Percentiles rank a stretch among this genome's conserved stretches.
Evolutionary conservation across 1,140 invertebrate genomes (phyloP).

Genomic region (Myzus persicae): DNA sequence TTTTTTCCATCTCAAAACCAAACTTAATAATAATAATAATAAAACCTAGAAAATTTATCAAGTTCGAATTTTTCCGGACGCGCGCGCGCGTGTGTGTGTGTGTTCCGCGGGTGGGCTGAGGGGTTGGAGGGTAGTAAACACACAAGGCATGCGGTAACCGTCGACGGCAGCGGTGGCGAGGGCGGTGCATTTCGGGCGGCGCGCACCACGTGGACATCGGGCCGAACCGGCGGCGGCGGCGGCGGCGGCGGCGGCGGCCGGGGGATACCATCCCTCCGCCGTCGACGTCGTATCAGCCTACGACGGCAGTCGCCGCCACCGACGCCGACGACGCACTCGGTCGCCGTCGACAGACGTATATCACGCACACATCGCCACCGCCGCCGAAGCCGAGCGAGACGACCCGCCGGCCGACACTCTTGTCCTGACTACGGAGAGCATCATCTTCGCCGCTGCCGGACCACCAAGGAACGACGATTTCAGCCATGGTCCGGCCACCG

Average conservation of each 20-base stretch:
- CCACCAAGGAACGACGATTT: not conserved
- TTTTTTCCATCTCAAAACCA: not conserved
- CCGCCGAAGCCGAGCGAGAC: not conserved
- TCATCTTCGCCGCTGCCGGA: not conserved
- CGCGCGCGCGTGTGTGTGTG: too few species aligned
- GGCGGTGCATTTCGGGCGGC: not conserved
- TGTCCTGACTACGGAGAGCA: not conserved
- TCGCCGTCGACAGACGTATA: not conserved
- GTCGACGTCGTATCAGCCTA: not conserved
- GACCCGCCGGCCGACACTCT: not conserved
- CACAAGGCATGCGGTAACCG: not conserved
- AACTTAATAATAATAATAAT: not conserved
- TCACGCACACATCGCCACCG: not conserved
- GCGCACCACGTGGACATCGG: conserved; percentile 10
- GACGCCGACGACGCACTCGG: not conserved
- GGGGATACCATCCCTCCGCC: not conserved
- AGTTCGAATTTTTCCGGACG: not conserved
- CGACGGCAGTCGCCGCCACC: conserved; percentile 16
- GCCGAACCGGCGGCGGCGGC: not conserved
- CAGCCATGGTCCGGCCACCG: not conserved
- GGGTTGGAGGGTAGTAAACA: not conserved
- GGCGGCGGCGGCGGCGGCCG: not conserved
- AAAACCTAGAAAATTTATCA: not conserved
- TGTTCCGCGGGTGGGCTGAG: not conserved
- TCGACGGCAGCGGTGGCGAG: not conserved